Percentiles rank a stretch among this genome's conserved stretches.
Evolutionary conservation across 2,113 vertebrate species (phyloP).

Genomic region (Campylorhamphus procurvoides): DNA sequence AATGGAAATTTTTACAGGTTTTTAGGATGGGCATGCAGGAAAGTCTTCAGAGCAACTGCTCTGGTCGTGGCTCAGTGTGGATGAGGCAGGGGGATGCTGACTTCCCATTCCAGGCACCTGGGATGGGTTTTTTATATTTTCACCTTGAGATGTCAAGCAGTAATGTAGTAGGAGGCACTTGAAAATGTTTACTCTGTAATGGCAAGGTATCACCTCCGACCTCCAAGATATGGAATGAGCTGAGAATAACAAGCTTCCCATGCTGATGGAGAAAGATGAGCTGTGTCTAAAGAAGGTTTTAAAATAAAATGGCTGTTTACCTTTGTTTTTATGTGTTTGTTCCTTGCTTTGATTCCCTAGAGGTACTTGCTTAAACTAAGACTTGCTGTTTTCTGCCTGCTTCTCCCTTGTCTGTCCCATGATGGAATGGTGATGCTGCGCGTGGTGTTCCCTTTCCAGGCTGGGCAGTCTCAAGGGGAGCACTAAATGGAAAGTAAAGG

Average conservation of each 20-base stretch:
- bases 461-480: neutral
- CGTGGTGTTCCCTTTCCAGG: neutral
- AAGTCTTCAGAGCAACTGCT: neutral
- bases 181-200: neutral
- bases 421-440: accelerated
- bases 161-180: neutral
- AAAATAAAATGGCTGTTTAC: neutral
- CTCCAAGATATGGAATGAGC: neutral
- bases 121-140: neutral
- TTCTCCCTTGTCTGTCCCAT: neutral
- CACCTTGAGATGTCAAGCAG: neutral
- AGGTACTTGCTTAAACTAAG: neutral
- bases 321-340: neutral
- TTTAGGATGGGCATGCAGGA: neutral
- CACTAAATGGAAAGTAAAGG: neutral
- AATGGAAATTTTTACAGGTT: neutral
- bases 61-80: accelerated
- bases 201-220: accelerated
- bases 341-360: neutral
- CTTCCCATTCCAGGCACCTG: neutral
- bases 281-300: neutral
- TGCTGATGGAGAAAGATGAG: neutral
- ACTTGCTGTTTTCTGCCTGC: neutral
- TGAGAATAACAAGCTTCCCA: neutral
- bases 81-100: neutral